Base-by-base conservation (phyloP, 2,888 invertebrate genomes). In the Xanthia icteritia region DNA sequence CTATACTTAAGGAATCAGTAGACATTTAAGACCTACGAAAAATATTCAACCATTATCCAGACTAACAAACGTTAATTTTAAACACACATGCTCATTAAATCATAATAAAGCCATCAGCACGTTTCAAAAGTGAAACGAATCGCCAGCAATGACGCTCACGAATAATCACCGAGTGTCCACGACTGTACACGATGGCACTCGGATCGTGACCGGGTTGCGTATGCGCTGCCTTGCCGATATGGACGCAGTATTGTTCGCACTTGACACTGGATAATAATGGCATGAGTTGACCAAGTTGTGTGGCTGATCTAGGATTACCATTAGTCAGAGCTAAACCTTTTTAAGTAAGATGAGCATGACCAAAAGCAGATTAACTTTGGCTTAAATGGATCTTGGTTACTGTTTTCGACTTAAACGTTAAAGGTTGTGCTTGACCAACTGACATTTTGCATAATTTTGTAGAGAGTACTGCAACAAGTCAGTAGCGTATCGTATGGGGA, bases 71-170 rank as follows among this genome's bases (percentile, higher is more conserved):
- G 6, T 54, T 45, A 13, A n/a, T 82, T 82, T 51, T 17, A 63
- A 73, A 63, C 17, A 45, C 27, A 63, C 54, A 66, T 20, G 23
- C 61, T 66, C 67, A 70, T 76, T 63, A 82, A 76, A 70, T 39
- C n/a, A 84, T 78, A 78, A 83, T 77, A 84, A 65, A 77, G 61
- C 42, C 77, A 84, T 84, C 77, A 86, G 54, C 71, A 79, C 72
- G 79, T 83, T 80, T 73, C 79, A 86, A 84, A 88, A 86, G 88
- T 89, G 88, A 86, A 88, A 88, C 83, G 84, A 85, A 89, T 88
- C 68, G 77, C 77, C 39, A 70, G 72, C 73, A 86, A 77, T 85
- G 85, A 86, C 86, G 75, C 20, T 86, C 76, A 76, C 79, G 73
- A 79, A 70, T 73, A 48, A 63, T 73, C 65, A 65, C 31, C 67